Evolutionary conservation across 64 coral and sea anemone species (phyloP).

Genomic region (Montipora efflorescens): DNA sequence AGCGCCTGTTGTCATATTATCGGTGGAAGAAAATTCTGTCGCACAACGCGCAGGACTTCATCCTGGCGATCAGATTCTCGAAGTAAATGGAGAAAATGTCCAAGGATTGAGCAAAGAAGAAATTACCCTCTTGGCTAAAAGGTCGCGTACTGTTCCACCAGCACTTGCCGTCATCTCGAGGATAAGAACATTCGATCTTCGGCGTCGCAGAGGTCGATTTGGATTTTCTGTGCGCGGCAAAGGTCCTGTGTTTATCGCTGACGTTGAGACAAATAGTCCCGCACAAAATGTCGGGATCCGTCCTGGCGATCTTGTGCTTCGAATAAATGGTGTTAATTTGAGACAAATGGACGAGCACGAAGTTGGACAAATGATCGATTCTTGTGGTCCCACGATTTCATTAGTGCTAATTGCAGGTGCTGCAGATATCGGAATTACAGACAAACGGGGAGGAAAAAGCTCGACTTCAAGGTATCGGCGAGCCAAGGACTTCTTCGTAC

Average conservation of each 20-base stretch:
- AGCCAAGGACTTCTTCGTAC: conserved; percentile 91
- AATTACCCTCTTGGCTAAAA: conserved; percentile 81
- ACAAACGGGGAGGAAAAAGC: conserved; percentile 56
- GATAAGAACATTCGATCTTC: conserved; percentile 93
- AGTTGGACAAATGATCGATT: conserved; percentile 83
- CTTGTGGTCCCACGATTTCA: conserved; percentile 83
- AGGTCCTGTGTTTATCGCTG: conserved; percentile 88
- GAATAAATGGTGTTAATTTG: conserved; percentile 84
- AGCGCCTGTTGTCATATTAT: conserved; percentile 91
- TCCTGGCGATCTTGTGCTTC: conserved; percentile 86
- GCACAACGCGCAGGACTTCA: conserved; percentile 93
- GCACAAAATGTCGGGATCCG: conserved; percentile 89
- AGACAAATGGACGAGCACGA: conserved; percentile 86
- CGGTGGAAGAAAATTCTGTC: conserved; percentile 86
- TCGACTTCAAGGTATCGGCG: conserved; percentile 80
- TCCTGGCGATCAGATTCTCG: conserved; percentile 96
- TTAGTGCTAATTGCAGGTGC: conserved; percentile 93
- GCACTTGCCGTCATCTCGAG: conserved; percentile 95
- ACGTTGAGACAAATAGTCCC: conserved; percentile 77
- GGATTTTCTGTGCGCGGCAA: conserved; percentile 89
- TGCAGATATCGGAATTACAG: conserved; percentile 75
- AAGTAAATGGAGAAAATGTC: conserved; percentile 96
- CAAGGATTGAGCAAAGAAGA: conserved; percentile 93
- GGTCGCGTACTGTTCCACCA: conserved; percentile 93
- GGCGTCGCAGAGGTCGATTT: conserved; percentile 84